Evolutionary conservation across 1,140 invertebrate species (phyloP), one percentile per base, ranked within the genome.

Genomic region (Frieseomelitta varia): DNA sequence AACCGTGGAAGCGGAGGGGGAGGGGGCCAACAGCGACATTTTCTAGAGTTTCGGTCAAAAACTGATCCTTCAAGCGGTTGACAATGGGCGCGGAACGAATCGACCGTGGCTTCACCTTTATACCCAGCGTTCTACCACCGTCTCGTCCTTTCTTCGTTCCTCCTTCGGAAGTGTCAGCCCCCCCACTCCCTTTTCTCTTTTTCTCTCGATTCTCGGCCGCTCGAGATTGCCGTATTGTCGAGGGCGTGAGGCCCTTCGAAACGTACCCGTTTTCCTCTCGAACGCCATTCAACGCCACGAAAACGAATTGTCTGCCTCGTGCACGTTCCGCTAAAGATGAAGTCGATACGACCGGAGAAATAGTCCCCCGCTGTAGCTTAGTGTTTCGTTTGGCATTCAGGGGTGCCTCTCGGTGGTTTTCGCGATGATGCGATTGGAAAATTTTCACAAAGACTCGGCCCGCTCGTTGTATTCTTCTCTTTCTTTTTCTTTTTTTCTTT

Each of bases 181-280:
- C n/a, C n/a, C n/a, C n/a, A n/a, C 34, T 47, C 73, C 68, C 30
- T 53, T 71, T 78, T 81, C 56, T 72, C 61, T 24, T 68, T 47
- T 47, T 8, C 39, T 47, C 79, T 27, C 15, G 3, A 0, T 65
- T n/a, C 63, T 65, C 27, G 73, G 27, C 71, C 34, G 51, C 39
- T 53, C 78, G 81, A 87, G 87, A 89, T 89, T 87, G 87, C 78
- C 65, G 65, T 82, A 89, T 89, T 89, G 87, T 90, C 87, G 88
- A 89, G 88, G 93, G 93, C 93, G 93, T 93, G 92, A 93, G 91
- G 92, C 84, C 87, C 68, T 88, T 87, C 84, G 81, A 27, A 56
- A 82, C 61, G 69, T 79, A 85, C 81, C 39, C 79, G 90, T 89
- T 93, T 93, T 93, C 91, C 88, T 90, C 89, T 53, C 74, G 80